Base-by-base conservation (phyloP, 2,888 invertebrate genomes). In the Campoplex capitator region DNA sequence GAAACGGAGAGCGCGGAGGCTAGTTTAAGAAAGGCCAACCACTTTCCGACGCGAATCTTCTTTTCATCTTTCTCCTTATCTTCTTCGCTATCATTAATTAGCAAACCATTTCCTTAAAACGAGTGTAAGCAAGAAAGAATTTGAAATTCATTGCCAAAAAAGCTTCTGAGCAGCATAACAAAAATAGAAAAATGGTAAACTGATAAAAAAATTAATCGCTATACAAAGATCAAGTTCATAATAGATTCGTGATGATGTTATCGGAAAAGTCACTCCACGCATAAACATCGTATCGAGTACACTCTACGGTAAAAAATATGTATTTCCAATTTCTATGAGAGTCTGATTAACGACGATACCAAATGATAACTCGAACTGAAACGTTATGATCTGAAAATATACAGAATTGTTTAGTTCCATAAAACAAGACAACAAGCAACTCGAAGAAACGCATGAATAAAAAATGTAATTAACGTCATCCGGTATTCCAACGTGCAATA, bases 61-160 rank as follows among this genome's bases (percentile, higher is more conserved):
- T 54, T 75, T 70, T 70, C 74, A 74, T 45, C 35, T 35, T 56
- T 67, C 48, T 56, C 38, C 13, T 48, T 32, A 54, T 56, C 23
- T 65, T 70, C 16, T 45, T 45, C 45, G 42, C 65, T 42, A 28
- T 73, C 42, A 56, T 73, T 74, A 78, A 74, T 78, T 73, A 67
- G 45, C 45, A 45, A 78, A 18, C 54, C 51, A 32, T 73, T 77
- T 77, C 32, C 28, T 65, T 45, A 48, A 35, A 35, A 8, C n/a
- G 42, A 67, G 51, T 16, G n/a, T 28, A 45, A 56, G 54, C 35
- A 3, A 68, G 58, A 54, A 35, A 54, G 48, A 62, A 48, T 54
- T 18, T 51, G n/a, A 38, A 81, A 62, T n/a, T 48, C 58, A 42
- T 54, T n/a, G 48, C 9, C 11, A 6, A 58, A 62, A 23, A 23